A percentile compares a stretch with the other conserved stretches of the same genome.
These are phyloP conservation scores for Vipera ursinii DNA, from an alignment of 2,797 vertebrate species.

Conservation along the genomic window DNA sequence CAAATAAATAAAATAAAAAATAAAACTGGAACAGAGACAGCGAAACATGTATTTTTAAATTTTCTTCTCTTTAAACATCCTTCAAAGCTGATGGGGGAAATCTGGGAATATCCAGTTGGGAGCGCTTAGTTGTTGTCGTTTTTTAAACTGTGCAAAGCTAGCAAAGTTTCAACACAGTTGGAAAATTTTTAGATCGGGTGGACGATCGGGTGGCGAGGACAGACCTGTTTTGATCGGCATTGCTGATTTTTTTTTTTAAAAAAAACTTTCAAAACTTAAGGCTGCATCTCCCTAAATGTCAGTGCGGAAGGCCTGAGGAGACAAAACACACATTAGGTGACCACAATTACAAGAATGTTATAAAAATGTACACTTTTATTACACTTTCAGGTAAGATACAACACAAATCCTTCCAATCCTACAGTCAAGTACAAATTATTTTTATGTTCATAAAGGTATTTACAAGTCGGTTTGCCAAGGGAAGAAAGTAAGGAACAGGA, in stretches of 20 bases:
- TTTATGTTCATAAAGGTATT: slow-evolving; percentile 75
- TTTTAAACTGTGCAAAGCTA: background rate
- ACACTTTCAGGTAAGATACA: slow-evolving; percentile 82
- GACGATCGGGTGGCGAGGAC: background rate
- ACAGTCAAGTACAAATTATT: slow-evolving; percentile 87
- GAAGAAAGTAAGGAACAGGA: slow-evolving; percentile 60
- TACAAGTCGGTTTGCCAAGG: slow-evolving; percentile 69
- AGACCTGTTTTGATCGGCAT: background rate
- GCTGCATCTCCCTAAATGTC: background rate
- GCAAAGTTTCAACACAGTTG: background rate
- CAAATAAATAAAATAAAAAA: no score
- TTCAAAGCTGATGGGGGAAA: background rate
- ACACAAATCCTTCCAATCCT: slow-evolving; percentile 79
- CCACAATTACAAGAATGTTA: slow-evolving; percentile 34
- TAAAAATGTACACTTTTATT: slow-evolving; percentile 95
- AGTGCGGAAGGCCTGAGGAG: background rate
- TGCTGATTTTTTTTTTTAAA: background rate
- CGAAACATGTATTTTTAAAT: background rate
- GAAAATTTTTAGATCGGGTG: background rate
- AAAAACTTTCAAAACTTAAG: background rate
- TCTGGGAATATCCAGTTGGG: background rate
- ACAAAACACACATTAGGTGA: background rate
- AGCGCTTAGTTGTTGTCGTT: background rate
- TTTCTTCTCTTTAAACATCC: background rate
- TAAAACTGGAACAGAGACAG: background rate